Base-by-base conservation (phyloP, 2,113 vertebrate genomes). In the Microtus pennsylvanicus region DNA sequence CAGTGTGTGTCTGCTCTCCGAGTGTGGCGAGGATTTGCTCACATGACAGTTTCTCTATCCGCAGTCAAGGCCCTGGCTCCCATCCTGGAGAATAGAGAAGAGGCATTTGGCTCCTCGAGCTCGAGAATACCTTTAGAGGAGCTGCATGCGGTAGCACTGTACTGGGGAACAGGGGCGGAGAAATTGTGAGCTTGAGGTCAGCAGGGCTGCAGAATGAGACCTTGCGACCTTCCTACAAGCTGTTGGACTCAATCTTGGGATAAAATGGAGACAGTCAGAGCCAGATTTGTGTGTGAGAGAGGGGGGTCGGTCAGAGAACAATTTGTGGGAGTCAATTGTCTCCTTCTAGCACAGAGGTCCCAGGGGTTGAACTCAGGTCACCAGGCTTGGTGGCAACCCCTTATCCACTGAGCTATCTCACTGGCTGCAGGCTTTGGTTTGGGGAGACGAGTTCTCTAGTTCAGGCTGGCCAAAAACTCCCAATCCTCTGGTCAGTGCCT, bases 81-180 rank as follows among this genome's bases (percentile, higher is more conserved):
- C 38, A 21, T 70, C 47, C 70, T 88, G 77, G 80, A 58, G 87
- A 89, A 94, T 47, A 63, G 50, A 72, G 78, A 75, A 50, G n/a
- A 75, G 74, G 65, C n/a, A 89, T 90, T n/a, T 77, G 47, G 76
- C 85, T 96, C 55, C 55, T 93, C 67, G 70, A 38, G 55, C 63
- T 89, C 89, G 75, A 86, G 87, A 80, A 69, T 65, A 69, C 52
- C 61, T 72, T 89, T n/a, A 69, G 89, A 82, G 65, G 81, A 58
- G 69, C 5, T 61, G 24, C 42, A 22, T 33, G 63, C 35, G 42
- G 10, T 22, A 11, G 8, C 2, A 5, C 33, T 55, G 8, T 52
- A 13, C 42, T 12, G 5, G 8, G 24, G 26, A 22, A 30, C 45
- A 26, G 65, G 35, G 45, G 85, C 45, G 35, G 30, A 30, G 77